Conservation (phyloP, 2,888 invertebrate genomes). For the Orthosia cruda region DNA sequence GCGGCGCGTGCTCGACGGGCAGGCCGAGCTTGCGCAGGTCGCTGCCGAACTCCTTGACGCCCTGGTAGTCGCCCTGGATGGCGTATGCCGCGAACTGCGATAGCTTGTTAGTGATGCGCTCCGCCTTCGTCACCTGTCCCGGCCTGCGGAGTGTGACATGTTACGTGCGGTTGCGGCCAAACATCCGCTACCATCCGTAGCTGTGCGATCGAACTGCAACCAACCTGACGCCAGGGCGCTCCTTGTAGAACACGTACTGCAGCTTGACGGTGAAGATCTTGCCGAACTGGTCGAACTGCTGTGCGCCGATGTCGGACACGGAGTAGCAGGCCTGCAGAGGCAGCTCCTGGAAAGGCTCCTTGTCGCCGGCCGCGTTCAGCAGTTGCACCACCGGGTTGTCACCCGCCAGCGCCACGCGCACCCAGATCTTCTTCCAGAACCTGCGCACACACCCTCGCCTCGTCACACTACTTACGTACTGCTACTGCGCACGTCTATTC, state of each 20-base stretch:
- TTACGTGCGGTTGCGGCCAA: not conserved
- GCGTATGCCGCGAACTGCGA: slow-evolving; percentile 98
- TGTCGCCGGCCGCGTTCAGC: slow-evolving; percentile 95
- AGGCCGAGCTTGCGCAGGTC: slow-evolving; percentile 98
- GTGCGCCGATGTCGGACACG: slow-evolving; percentile 98
- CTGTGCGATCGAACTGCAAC: not conserved
- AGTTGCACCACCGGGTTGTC: slow-evolving; percentile 97
- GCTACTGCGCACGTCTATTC: not conserved
- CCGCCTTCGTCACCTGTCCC: slow-evolving; percentile 98
- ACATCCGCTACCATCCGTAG: not conserved
- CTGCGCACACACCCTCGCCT: slow-evolving; percentile 80
- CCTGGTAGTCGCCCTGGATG: slow-evolving; percentile 98
- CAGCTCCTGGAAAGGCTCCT: slow-evolving; percentile 98
- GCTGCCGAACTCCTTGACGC: slow-evolving; percentile 98
- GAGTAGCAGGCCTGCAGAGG: slow-evolving; percentile 99
- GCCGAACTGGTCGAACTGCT: slow-evolving; percentile 99
- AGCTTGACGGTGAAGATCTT: slow-evolving; percentile 99
- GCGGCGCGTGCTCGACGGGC: slow-evolving; percentile 99
- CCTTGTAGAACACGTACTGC: slow-evolving; percentile 99
- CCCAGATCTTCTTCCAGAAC: slow-evolving; percentile 99
- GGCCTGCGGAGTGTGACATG: slow-evolving; percentile 90
- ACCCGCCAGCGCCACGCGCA: slow-evolving; percentile 95
- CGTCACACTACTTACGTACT: not conserved
- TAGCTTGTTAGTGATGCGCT: slow-evolving; percentile 97
- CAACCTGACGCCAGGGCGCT: slow-evolving; percentile 97